Conservation (phyloP, 2,113 vertebrate genomes). For the Erpornis zantholeuca region DNA sequence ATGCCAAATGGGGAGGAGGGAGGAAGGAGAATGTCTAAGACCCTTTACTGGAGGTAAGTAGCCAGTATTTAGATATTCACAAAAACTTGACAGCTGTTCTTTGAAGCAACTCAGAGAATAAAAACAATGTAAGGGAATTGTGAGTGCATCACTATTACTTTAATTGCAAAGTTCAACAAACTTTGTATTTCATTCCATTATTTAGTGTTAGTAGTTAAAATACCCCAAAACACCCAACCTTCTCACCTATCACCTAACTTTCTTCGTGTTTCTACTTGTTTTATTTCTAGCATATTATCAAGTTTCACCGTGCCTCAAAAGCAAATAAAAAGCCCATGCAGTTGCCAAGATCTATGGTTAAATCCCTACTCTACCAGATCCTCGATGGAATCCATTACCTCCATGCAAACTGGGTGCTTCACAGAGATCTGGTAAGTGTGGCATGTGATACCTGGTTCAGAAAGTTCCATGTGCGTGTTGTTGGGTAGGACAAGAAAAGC, state of each 20-base stretch:
- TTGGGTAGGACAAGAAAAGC: not conserved
- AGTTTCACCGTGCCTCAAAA: conserved; percentile 87
- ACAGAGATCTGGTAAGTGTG: conserved; percentile 80
- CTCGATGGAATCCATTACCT: conserved; percentile 87
- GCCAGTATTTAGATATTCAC: not conserved
- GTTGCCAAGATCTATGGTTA: conserved; percentile 85
- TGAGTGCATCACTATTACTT: not conserved
- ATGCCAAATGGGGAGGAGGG: not conserved
- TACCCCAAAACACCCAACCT: not conserved
- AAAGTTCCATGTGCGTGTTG: not conserved
- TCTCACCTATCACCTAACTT: not conserved
- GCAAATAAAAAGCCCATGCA: conserved; percentile 89
- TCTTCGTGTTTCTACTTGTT: conserved; percentile 53
- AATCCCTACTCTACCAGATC: conserved; percentile 85
- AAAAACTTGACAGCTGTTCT: not conserved
- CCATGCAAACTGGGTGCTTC: conserved; percentile 86
- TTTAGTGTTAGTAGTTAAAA: not conserved
- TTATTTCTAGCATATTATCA: conserved; percentile 84
- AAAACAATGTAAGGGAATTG: not conserved
- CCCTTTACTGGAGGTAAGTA: conserved; percentile 33
- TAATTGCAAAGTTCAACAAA: not conserved
- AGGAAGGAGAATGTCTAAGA: not conserved
- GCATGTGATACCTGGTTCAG: not conserved
- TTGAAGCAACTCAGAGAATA: not conserved
- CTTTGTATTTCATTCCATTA: conserved; percentile 35